These are phyloP conservation scores for Spodoptera litura DNA, from an alignment of 1,140 invertebrate species.

Conservation along the genomic window DNA sequence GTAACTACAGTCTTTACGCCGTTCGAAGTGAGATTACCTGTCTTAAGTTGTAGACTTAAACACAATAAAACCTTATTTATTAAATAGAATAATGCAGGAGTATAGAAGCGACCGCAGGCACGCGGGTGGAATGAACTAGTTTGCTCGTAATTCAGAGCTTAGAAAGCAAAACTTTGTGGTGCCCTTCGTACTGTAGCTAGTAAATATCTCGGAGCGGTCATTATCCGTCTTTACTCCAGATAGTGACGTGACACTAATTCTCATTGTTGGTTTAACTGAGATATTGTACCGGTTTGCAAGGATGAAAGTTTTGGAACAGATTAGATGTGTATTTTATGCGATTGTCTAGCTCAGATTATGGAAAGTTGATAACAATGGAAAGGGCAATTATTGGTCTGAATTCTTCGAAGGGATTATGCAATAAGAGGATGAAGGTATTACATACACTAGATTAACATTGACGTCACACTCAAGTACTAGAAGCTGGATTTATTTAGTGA, in stretches of 20 bases:
- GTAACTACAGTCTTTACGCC: conserved; percentile 28
- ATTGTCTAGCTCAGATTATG: background rate
- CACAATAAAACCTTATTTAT: conserved; percentile 40
- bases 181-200: conserved; percentile 42
- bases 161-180: conserved; percentile 55
- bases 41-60: conserved; percentile 12
- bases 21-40: conserved; percentile 22
- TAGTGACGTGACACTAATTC: conserved; percentile 59
- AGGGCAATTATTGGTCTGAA: background rate
- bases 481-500: conserved; percentile 29
- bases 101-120: conserved; percentile 8
- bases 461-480: conserved; percentile 35
- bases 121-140: conserved; percentile 27
- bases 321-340: conserved; percentile 24
- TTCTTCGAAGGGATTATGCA: background rate
- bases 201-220: conserved; percentile 56
- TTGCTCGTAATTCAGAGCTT: conserved; percentile 60
- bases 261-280: conserved; percentile 55
- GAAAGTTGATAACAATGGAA: conserved; percentile 23
- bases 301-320: conserved; percentile 36
- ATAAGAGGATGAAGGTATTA: conserved; percentile 1
- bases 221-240: conserved; percentile 63
- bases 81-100: conserved; percentile 6
- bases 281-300: conserved; percentile 30
- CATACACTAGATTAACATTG: conserved; percentile 20